These are phyloP conservation scores for Acrobasis suavella DNA, from an alignment of 2,888 invertebrate species.

Conservation along the genomic window DNA sequence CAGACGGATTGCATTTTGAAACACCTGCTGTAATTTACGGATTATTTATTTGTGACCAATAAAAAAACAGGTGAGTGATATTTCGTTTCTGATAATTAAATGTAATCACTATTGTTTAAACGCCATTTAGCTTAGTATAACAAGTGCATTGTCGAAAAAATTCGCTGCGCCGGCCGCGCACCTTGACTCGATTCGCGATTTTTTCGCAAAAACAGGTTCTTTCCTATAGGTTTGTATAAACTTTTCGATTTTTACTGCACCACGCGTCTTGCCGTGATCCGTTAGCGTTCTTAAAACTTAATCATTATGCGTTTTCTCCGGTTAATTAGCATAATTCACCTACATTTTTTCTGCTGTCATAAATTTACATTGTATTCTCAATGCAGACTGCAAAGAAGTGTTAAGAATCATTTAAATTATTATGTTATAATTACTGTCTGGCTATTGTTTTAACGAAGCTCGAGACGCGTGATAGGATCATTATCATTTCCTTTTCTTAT, in stretches of 20 bases:
- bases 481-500: slow-evolving; percentile 8
- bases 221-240: slow-evolving; percentile 45
- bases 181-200: slow-evolving; percentile 36
- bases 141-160: slow-evolving; percentile 39
- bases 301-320: slow-evolving; percentile 18
- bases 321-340: slow-evolving; percentile 11
- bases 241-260: slow-evolving; percentile 52
- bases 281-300: slow-evolving; percentile 11
- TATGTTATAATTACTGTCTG: slow-evolving; percentile 5
- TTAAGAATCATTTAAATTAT: background rate
- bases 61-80: slow-evolving; percentile 45
- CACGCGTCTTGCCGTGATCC: slow-evolving; percentile 29
- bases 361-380: slow-evolving; percentile 1
- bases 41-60: slow-evolving; percentile 42
- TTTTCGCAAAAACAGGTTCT: slow-evolving; percentile 57
- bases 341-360: slow-evolving; percentile 7
- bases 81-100: background rate
- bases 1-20: slow-evolving; percentile 47
- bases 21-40: slow-evolving; percentile 45
- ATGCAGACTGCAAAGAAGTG: background rate
- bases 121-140: slow-evolving; percentile 9
- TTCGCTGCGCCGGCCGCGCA: slow-evolving; percentile 44
- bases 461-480: background rate
- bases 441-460: slow-evolving; percentile 7
- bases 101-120: background rate